phyloP scores from a whole-genome alignment of 2,113 vertebrate species.

The Apodemus speciosus region DNA sequence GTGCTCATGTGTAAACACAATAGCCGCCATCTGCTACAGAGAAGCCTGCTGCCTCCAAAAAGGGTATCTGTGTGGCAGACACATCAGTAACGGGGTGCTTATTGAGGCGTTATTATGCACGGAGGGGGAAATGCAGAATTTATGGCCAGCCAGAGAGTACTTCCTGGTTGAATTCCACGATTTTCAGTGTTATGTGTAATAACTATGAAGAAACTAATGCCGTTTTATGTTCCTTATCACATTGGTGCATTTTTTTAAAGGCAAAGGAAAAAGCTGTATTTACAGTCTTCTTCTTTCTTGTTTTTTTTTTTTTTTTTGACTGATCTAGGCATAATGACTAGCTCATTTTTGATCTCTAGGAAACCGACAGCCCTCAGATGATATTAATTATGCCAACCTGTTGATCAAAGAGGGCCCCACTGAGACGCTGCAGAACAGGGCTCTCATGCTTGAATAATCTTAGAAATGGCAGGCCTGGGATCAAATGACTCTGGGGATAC shows the following conservation, averaged over 20 bases:
- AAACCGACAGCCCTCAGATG: slow-evolving; percentile 74
- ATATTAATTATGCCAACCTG: slow-evolving; percentile 82
- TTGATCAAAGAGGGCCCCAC: slow-evolving; percentile 76
- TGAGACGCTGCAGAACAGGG: slow-evolving; percentile 35
- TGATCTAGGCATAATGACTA: slow-evolving; percentile 62
- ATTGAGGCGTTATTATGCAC: slow-evolving; percentile 85
- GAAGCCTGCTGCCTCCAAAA: slow-evolving; percentile 80
- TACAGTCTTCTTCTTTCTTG: slow-evolving; percentile 70
- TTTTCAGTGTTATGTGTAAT: slow-evolving; percentile 83
- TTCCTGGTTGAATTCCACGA: slow-evolving; percentile 85
- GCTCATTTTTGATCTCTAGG: slow-evolving; percentile 73
- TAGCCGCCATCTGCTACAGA: slow-evolving; percentile 86
- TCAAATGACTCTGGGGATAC: neutral
- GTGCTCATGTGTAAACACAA: slow-evolving; percentile 92
- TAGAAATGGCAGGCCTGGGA: neutral
- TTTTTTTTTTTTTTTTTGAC: slow-evolving; percentile 73
- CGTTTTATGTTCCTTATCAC: slow-evolving; percentile 76
- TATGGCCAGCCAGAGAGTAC: slow-evolving; percentile 85
- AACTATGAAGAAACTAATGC: slow-evolving; percentile 79
- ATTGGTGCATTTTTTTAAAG: slow-evolving; percentile 63
- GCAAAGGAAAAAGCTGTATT: slow-evolving; percentile 76
- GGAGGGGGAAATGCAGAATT: slow-evolving; percentile 83
- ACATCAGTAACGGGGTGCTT: slow-evolving; percentile 85
- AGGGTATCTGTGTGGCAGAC: slow-evolving; percentile 82
- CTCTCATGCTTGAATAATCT: neutral